Percentiles rank a stretch among this genome's conserved stretches.
phyloP scores from a whole-genome alignment of 1,140 invertebrate genomes.

The Apolygus lucorum region DNA sequence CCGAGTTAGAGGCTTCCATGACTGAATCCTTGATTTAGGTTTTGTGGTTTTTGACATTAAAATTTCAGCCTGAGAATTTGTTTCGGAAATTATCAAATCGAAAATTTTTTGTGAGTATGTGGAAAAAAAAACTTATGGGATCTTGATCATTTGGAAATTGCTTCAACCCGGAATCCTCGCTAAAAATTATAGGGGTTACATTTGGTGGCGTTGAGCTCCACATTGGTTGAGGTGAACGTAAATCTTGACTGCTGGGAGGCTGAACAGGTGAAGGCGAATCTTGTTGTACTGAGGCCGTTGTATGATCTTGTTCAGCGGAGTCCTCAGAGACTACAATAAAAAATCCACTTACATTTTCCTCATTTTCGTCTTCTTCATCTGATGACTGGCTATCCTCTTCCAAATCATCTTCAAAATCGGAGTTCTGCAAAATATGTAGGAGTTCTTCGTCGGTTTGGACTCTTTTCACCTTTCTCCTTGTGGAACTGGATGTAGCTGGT shows the following conservation, averaged over 20 bases:
- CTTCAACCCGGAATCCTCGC: slow-evolving; percentile 12
- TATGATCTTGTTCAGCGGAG: slow-evolving; percentile 3
- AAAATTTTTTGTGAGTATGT: slow-evolving; percentile 11
- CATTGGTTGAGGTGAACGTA: slow-evolving; percentile 14
- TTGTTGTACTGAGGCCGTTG: slow-evolving; percentile 15
- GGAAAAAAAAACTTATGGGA: slow-evolving; percentile 15
- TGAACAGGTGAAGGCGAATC: slow-evolving; percentile 15
- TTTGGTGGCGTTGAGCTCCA: slow-evolving; percentile 16
- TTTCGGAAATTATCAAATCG: slow-evolving; percentile 14
- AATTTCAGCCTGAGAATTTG: slow-evolving; percentile 14
- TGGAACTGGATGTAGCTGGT: slow-evolving; percentile 12
- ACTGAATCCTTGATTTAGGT: slow-evolving; percentile 15
- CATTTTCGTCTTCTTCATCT: slow-evolving; percentile 16
- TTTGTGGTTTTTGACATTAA: slow-evolving; percentile 11
- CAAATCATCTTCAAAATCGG: slow-evolving; percentile 15
- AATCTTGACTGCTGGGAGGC: slow-evolving; percentile 9
- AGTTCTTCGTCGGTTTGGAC: slow-evolving; percentile 14
- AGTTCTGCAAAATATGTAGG: slow-evolving; percentile 11
- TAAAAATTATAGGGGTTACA: slow-evolving; percentile 14
- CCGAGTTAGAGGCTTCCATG: slow-evolving; percentile 10
- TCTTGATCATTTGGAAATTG: slow-evolving; percentile 13
- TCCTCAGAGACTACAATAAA: slow-evolving; percentile 13
- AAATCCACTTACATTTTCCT: slow-evolving; percentile 15
- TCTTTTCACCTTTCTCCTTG: slow-evolving; percentile 7
- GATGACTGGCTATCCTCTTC: slow-evolving; percentile 14